Percentiles rank a stretch among this genome's conserved stretches.
Evolutionary conservation across 1,140 invertebrate genomes (phyloP).

Genomic region (Protaetia brevitarsis): DNA sequence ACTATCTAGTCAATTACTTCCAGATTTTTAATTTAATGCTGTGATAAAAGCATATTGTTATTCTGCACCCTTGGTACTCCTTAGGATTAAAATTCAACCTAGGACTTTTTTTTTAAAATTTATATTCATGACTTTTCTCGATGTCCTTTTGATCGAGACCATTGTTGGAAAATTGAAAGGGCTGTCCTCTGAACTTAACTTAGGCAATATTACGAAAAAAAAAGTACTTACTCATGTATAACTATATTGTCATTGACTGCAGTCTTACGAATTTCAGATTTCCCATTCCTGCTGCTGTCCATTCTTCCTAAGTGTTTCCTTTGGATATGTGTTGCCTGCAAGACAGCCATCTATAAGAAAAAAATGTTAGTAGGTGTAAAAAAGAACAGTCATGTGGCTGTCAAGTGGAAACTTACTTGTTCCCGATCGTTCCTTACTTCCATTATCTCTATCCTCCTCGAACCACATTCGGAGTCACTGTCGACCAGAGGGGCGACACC

Average conservation of each 20-base stretch:
- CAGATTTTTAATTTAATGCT: too few species aligned
- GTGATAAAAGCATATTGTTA: too few species aligned
- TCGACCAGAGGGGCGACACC: conserved; percentile 25
- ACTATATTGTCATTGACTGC: not conserved
- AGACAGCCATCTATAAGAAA: conserved; percentile 9
- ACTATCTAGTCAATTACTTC: too few species aligned
- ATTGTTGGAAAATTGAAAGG: too few species aligned
- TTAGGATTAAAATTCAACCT: too few species aligned
- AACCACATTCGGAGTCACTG: conserved; percentile 24
- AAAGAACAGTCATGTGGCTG: not conserved
- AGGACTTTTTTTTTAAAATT: too few species aligned
- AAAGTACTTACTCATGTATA: not conserved
- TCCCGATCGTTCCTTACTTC: not conserved
- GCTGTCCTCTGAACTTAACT: too few species aligned
- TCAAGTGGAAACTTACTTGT: not conserved
- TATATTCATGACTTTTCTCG: too few species aligned
- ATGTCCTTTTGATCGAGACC: too few species aligned
- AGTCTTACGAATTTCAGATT: not conserved
- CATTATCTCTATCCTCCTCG: not conserved
- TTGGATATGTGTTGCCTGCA: not conserved
- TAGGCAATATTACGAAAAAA: not conserved
- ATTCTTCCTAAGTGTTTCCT: not conserved
- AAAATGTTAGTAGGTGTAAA: not conserved
- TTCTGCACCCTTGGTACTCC: too few species aligned
- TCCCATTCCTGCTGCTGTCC: not conserved